These are phyloP conservation scores for Nilaparvata lugens DNA, from an alignment of 1,140 invertebrate species.

Conservation along the genomic window DNA sequence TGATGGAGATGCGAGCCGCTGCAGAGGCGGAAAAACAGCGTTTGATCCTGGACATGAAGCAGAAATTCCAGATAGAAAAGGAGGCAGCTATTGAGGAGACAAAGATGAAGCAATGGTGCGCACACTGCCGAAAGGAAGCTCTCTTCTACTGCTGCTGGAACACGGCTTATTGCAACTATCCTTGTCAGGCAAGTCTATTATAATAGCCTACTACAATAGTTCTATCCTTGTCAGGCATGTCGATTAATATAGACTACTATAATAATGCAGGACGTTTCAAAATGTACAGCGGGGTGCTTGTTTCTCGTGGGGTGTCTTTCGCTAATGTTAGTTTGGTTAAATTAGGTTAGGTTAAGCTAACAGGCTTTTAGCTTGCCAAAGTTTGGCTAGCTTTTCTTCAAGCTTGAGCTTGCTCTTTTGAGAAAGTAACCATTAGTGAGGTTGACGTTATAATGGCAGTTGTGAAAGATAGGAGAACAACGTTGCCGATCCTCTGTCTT, in stretches of 20 bases:
- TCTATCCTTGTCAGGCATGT: neutral
- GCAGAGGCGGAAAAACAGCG: constrained; percentile 55
- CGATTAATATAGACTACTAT: neutral
- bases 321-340: neutral
- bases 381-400: no score
- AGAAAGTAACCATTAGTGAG: no score
- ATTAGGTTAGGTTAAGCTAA: neutral
- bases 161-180: constrained; percentile 83
- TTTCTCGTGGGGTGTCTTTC: neutral
- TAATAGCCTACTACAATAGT: no score
- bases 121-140: constrained; percentile 74
- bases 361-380: neutral
- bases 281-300: no score
- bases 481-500: no score
- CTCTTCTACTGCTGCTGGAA: constrained; percentile 93
- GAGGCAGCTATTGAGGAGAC: constrained; percentile 58
- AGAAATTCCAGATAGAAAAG: constrained; percentile 51
- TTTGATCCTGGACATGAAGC: constrained; percentile 46
- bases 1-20: constrained; percentile 53
- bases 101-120: constrained; percentile 82
- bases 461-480: no score
- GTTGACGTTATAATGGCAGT: no score
- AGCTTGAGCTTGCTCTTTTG: no score
- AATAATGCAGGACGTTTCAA: neutral
- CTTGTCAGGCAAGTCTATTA: constrained; percentile 57